A percentile compares a stretch with the other conserved stretches of the same genome.
Conservation (phyloP, 92 coral and sea anemone species). For the Pocillopora meandrina region DNA sequence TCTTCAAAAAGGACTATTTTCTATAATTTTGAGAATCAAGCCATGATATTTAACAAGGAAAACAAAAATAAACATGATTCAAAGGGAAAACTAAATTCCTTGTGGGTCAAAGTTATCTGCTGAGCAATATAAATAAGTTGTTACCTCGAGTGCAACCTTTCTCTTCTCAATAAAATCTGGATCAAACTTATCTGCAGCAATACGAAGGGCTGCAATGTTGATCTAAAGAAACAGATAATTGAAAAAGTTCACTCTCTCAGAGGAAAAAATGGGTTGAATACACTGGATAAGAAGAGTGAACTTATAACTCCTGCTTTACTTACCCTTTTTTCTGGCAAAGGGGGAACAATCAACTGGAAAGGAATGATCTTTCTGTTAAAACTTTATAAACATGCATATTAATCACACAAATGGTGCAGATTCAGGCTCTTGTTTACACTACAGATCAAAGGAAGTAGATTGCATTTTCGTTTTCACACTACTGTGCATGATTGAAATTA, state of each 20-base stretch:
- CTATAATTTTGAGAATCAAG: too few species aligned
- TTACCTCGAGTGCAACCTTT: constrained; percentile 85
- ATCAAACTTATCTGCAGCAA: constrained; percentile 94
- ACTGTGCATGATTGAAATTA: too few species aligned
- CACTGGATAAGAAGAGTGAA: background rate
- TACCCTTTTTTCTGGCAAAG: constrained; percentile 96
- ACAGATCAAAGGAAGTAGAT: too few species aligned
- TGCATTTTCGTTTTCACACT: too few species aligned
- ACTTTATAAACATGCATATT: too few species aligned
- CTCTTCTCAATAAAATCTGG: constrained; percentile 97
- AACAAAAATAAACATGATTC: too few species aligned
- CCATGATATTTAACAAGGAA: too few species aligned
- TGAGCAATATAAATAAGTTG: background rate
- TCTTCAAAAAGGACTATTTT: too few species aligned
- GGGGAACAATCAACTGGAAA: constrained; percentile 88
- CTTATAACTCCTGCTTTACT: constrained; percentile 20
- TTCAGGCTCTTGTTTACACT: too few species aligned
- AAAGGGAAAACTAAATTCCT: too few species aligned
- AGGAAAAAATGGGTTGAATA: background rate
- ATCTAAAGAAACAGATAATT: constrained; percentile 43
- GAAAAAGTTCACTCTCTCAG: background rate
- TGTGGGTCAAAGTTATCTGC: too few species aligned
- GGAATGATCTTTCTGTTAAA: background rate
- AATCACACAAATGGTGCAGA: too few species aligned
- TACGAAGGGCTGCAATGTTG: constrained; percentile 81